phyloP scores from a whole-genome alignment of 1,140 invertebrate genomes.

The Forficula auricularia region DNA sequence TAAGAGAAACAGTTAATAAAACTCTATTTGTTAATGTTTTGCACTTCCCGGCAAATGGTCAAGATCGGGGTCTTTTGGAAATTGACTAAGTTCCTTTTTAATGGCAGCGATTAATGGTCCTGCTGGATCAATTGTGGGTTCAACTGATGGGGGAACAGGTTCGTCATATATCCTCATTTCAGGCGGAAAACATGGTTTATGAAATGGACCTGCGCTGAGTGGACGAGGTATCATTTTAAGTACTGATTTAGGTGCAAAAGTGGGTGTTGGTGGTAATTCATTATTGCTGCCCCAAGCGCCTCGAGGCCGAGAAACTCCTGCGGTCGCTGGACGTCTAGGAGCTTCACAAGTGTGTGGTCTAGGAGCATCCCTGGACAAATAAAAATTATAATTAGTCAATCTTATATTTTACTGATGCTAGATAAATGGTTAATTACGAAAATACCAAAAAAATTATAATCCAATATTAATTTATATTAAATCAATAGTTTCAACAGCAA shows the following conservation, averaged over 20 bases:
- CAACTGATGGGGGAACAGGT: no score
- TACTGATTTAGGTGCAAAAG: not conserved
- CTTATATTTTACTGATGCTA: not conserved
- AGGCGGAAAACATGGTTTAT: slow-evolving; percentile 22
- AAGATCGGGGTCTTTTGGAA: slow-evolving; percentile 7
- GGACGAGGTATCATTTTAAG: not conserved
- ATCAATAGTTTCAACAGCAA: no score
- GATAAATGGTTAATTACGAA: no score
- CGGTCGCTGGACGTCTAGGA: not conserved
- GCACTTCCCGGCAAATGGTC: no score
- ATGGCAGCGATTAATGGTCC: slow-evolving; percentile 43
- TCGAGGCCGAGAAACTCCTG: not conserved
- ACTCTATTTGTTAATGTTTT: no score
- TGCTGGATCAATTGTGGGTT: slow-evolving; percentile 32
- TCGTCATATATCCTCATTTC: no score
- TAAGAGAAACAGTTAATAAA: no score
- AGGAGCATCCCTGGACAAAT: not conserved
- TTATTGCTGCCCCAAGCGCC: not conserved
- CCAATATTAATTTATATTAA: no score
- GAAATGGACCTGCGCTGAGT: slow-evolving; percentile 37
- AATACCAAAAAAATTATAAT: no score
- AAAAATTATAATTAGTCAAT: no score
- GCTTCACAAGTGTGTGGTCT: not conserved
- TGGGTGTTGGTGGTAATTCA: not conserved
- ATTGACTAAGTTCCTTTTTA: slow-evolving; percentile 34